Conservation (phyloP, 1,140 invertebrate genomes). For the Megalopta genalis region DNA sequence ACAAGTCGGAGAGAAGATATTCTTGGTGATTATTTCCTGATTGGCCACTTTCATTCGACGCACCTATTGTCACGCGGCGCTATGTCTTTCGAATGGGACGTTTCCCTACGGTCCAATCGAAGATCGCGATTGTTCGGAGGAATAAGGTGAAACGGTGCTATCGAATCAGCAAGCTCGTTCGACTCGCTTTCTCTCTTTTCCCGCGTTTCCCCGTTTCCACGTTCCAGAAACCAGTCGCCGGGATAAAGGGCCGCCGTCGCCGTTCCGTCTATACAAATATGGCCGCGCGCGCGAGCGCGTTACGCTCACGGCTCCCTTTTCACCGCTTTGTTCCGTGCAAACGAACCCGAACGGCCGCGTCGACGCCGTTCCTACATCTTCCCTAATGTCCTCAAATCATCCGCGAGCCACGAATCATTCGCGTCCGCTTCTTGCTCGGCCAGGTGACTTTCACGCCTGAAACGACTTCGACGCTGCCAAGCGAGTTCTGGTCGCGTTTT, state of each 20-base stretch:
- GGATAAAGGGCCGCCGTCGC: constrained; percentile 38
- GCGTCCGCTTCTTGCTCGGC: not conserved
- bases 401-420: not conserved
- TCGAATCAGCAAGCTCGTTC: constrained; percentile 33
- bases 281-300: not conserved
- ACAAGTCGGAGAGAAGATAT: too few species aligned
- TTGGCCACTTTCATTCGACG: too few species aligned
- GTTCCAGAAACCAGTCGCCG: constrained; percentile 41
- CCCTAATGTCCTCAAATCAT: not conserved
- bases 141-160: constrained; percentile 38
- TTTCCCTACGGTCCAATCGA: constrained; percentile 23
- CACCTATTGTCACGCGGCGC: too few species aligned
- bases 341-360: constrained; percentile 1
- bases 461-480: too few species aligned
- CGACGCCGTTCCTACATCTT: too few species aligned
- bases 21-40: too few species aligned
- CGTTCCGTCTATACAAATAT: constrained; percentile 52
- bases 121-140: constrained; percentile 19
- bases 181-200: constrained; percentile 37
- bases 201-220: constrained; percentile 37
- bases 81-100: too few species aligned
- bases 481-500: not conserved
- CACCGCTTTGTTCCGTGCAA: constrained; percentile 35
- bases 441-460: not conserved
- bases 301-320: constrained; percentile 41